Evolutionary conservation across 2,888 invertebrate genomes (phyloP).

Genomic region (Coecobrya sp.): DNA sequence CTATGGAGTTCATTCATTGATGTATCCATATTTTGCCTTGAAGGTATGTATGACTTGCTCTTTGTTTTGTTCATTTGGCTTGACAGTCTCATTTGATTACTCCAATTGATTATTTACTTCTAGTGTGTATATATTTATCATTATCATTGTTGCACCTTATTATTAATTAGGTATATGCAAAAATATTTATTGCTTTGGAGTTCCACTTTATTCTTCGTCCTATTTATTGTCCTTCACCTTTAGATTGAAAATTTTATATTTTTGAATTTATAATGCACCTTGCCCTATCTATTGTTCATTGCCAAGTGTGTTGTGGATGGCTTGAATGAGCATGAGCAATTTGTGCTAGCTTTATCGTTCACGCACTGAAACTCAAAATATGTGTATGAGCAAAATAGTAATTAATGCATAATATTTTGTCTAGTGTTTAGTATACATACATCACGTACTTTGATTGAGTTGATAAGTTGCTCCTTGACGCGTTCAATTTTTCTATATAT

Average conservation of each 20-base stretch:
- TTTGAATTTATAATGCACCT: not conserved
- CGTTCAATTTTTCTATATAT: not conserved
- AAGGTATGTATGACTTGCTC: slow-evolving; percentile 86
- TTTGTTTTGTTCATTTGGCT: not conserved
- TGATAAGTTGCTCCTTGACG: not conserved
- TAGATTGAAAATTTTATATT: slow-evolving; percentile 8
- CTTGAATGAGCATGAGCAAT: slow-evolving; percentile 15
- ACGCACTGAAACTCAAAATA: not conserved
- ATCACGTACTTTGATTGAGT: too few species aligned
- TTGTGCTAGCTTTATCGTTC: not conserved
- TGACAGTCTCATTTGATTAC: not conserved
- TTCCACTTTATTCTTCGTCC: not conserved
- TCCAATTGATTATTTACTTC: not conserved
- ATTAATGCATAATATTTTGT: not conserved
- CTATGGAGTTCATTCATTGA: slow-evolving; percentile 93
- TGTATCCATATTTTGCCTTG: slow-evolving; percentile 97
- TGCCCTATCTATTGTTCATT: slow-evolving; percentile 6
- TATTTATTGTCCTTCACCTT: slow-evolving; percentile 52
- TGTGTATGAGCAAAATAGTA: not conserved
- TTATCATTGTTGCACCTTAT: not conserved
- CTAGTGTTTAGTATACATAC: not conserved
- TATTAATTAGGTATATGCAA: not conserved
- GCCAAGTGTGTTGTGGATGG: not conserved
- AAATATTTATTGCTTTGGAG: not conserved
- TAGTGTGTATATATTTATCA: not conserved